These are phyloP conservation scores for Orgyia antiqua DNA, from an alignment of 2,888 invertebrate species.

Conservation along the genomic window DNA sequence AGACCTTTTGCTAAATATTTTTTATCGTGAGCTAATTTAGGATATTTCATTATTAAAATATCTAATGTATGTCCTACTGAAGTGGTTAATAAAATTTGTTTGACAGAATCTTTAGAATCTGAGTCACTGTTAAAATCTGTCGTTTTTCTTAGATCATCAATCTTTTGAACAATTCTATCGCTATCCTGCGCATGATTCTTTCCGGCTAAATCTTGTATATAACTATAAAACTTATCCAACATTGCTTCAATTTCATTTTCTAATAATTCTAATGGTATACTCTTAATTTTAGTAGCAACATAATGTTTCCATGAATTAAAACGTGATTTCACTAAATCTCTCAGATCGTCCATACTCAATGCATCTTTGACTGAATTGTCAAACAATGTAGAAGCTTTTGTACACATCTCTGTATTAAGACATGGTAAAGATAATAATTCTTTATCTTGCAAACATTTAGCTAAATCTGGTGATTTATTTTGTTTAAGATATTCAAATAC, in stretches of 20 bases:
- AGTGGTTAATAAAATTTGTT: constrained; percentile 48
- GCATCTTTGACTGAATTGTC: constrained; percentile 64
- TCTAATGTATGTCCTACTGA: constrained; percentile 58
- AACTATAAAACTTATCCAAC: constrained; percentile 58
- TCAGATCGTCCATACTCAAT: constrained; percentile 54
- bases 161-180: constrained; percentile 49
- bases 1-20: constrained; percentile 50
- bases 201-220: constrained; percentile 53
- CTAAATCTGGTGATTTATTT: constrained; percentile 51
- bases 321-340: constrained; percentile 46
- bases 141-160: constrained; percentile 45
- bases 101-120: constrained; percentile 48
- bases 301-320: constrained; percentile 62
- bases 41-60: constrained; percentile 55
- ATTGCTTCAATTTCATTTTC: constrained; percentile 59
- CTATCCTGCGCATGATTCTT: constrained; percentile 37
- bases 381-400: constrained; percentile 50
- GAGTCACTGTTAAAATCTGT: constrained; percentile 40
- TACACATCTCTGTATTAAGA: constrained; percentile 49
- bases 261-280: constrained; percentile 51
- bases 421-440: constrained; percentile 42
- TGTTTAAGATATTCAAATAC: constrained; percentile 61
- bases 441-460: constrained; percentile 49
- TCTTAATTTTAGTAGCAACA: constrained; percentile 51
- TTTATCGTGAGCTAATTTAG: constrained; percentile 52